Evolutionary conservation across 2,113 vertebrate species (phyloP).

Genomic region (Morphnarchus princeps): DNA sequence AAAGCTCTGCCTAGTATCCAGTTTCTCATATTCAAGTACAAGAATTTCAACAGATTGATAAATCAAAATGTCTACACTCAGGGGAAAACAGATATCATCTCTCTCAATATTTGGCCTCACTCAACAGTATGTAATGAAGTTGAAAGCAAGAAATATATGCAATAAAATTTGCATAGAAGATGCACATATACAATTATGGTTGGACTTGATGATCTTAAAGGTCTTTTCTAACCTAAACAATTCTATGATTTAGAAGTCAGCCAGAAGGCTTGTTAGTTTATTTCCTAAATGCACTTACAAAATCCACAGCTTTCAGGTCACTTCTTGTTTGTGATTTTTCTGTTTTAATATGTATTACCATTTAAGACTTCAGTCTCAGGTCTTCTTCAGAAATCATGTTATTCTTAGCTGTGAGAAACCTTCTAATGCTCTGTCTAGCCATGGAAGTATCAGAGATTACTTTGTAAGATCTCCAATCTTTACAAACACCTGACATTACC

Average conservation of each 20-base stretch:
- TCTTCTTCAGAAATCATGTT: neutral
- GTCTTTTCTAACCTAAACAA: neutral
- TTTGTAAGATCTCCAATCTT: neutral
- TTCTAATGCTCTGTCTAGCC: neutral
- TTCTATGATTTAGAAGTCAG: neutral
- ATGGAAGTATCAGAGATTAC: neutral
- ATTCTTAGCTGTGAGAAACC: neutral
- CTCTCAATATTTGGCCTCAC: neutral
- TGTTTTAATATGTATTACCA: neutral
- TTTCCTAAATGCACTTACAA: neutral
- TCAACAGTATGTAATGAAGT: neutral
- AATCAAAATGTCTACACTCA: neutral
- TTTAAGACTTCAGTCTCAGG: neutral
- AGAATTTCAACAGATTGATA: neutral
- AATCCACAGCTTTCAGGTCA: neutral
- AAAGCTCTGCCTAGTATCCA: neutral
- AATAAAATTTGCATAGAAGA: neutral
- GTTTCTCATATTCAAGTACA: neutral
- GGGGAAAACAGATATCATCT: neutral
- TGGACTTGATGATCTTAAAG: neutral
- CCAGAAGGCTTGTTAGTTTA: neutral
- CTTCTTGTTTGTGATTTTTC: neutral
- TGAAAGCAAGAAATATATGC: neutral
- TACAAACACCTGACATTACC: neutral
- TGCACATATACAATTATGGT: neutral